Evolutionary conservation across 1,140 invertebrate genomes (phyloP), one percentile per base, ranked within the genome.

Genomic region (Delia radicum): DNA sequence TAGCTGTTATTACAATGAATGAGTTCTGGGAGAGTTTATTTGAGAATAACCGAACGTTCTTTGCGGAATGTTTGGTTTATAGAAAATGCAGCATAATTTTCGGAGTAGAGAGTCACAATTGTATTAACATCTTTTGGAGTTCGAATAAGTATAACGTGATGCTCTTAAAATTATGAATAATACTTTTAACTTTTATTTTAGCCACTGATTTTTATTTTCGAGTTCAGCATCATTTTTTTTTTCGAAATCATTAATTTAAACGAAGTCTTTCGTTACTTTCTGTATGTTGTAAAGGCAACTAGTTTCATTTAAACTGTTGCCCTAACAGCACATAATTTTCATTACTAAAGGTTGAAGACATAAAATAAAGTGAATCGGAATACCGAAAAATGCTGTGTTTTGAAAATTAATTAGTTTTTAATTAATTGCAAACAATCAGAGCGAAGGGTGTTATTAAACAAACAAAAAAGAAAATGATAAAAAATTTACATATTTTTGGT

Each of bases 281-380:
- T 55, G 65, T 31, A 69, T 69, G 65, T 31, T 33, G 29, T 31
- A 69, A 33, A 37, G 65, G 65, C 65, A 69, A 69, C 65, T 69
- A 69, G 65, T 69, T 69, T 69, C 18, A 69, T 69, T 69, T 69
- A 69, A 69, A 69, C 65, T 69, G 65, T 69, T 69, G 65, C 65
- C 65, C 65, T 33, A 21, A 33, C 29, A 69, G 65, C 65, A 69
- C 65, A 55, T 21, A 55, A 55, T 55, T 55, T 55, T 8, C 48
- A 18, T 55, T 55, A n/a, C 1, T 1, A 42, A 42, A 42, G 13
- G 13, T 10, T 10, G 33, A 33, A 33, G 13, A 33, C 33, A 33
- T 10, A 33, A 33, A 33, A 42, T 15, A 42, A 42, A 42, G 12
- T 42, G 6, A 42, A 42, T 15, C 4, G 37, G 37, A 42, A 42